phyloP scores from a whole-genome alignment of 2,797 vertebrate species.

The Neostethus bicornis region DNA sequence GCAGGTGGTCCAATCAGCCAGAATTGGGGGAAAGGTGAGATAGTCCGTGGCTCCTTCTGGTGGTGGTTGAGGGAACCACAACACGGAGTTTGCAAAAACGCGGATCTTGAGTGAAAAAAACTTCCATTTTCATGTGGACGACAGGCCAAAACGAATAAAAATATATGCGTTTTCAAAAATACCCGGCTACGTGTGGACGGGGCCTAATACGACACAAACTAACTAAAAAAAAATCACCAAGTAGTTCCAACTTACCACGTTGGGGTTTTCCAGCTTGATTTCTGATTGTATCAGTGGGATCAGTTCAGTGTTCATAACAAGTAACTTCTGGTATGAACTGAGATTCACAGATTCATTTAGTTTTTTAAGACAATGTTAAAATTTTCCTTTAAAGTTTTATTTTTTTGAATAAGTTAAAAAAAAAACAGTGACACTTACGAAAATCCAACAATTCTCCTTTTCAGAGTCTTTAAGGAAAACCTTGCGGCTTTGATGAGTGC shows the following conservation, averaged over 20 bases:
- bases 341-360: conserved; percentile 43
- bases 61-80: too few species aligned
- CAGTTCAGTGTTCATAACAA: conserved; percentile 47
- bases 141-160: too few species aligned
- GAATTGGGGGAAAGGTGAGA: too few species aligned
- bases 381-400: neutral
- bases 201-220: too few species aligned
- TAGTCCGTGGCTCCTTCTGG: too few species aligned
- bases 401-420: too few species aligned
- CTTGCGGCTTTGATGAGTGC: conserved; percentile 82
- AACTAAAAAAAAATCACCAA: neutral
- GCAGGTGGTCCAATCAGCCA: too few species aligned
- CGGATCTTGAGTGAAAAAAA: too few species aligned
- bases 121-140: too few species aligned
- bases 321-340: conserved; percentile 14
- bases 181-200: too few species aligned
- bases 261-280: conserved; percentile 78
- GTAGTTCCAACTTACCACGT: conserved; percentile 72
- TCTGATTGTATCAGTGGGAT: conserved; percentile 78
- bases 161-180: too few species aligned
- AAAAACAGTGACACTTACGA: conserved; percentile 69
- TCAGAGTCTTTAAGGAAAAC: conserved; percentile 81
- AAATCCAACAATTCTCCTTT: conserved; percentile 77
- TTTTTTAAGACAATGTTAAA: conserved; percentile 38
- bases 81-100: too few species aligned